Evolutionary conservation across 2,797 vertebrate genomes (phyloP), one percentile per base, ranked within the genome.

Genomic region (Argya squamiceps): DNA sequence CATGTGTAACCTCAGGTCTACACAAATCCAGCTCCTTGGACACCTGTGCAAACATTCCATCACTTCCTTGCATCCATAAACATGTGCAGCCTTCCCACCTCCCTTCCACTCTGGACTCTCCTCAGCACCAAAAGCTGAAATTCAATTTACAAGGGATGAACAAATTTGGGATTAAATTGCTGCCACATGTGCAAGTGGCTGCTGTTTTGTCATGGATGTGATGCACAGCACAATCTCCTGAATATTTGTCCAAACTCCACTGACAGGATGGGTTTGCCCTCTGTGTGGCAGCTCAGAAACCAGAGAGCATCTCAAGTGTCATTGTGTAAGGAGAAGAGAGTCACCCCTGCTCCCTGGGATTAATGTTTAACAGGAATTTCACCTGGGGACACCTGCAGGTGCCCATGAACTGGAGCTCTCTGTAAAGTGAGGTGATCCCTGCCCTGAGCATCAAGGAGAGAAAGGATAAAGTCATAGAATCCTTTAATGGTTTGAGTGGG

Each of bases 1-100:
- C 0, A 0, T 0, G 11, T 34, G 36, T 52, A 52, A 39, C 59
- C 50, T 55, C 60, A 39, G 37, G 34, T 29, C 37, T 52, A 0
- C 1, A 34, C 32, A 69, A 44, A 78, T 11, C 26, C 44, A 60
- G 4, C 30, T 49, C 50, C 78, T 77, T 34, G 55, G 76, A 32
- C 39, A 52, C 20, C 46, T 2, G 0, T 23, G 11, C 18, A 49
- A 73, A 9, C 6, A 23, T 46, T 53, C 65, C 56, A 27, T 30
- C 30, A 15, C 19, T 43, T 26, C 26, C 43, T 59, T 44, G 4
- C 9, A 23, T 2, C 43, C 43, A 39, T 1, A 14, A 9, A 37
- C 7, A 5, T 4, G 0, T 32, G 9, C 27, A 84, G 9, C 29
- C 19, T 19, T 58, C 24, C 16, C 30, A 10, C 39, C 43, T 78